Percentiles rank a stretch among this genome's conserved stretches.
Conservation (phyloP, 1,140 invertebrate genomes). For the Himalopsyche phryganea region DNA sequence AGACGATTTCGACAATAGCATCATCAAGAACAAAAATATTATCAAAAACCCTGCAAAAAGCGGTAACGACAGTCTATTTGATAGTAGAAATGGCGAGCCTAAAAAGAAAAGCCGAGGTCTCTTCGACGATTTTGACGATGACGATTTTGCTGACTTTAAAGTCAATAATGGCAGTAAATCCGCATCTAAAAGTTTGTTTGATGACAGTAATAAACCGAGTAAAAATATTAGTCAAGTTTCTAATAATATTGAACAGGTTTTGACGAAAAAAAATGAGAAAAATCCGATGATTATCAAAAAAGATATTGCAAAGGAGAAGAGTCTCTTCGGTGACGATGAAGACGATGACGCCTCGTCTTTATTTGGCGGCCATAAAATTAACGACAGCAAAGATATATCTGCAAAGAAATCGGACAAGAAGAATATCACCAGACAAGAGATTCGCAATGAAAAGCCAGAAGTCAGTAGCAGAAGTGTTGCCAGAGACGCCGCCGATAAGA, state of each 20-base stretch:
- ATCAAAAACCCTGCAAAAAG: constrained; percentile 1
- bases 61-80: constrained; percentile 1
- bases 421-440: no score
- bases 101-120: constrained; percentile 14
- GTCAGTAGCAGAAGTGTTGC: not conserved
- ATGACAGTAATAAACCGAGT: constrained; percentile 34
- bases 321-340: constrained; percentile 13
- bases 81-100: not conserved
- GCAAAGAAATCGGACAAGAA: no score
- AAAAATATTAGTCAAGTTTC: constrained; percentile 1
- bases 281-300: not conserved
- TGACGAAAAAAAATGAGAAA: constrained; percentile 5
- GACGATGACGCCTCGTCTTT: not conserved
- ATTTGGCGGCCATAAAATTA: not conserved
- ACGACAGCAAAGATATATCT: no score
- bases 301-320: not conserved
- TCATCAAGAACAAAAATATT: constrained; percentile 3
- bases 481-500: not conserved
- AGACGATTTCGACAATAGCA: constrained; percentile 2
- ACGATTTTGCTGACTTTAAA: constrained; percentile 22
- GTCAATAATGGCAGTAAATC: not conserved
- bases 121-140: constrained; percentile 36
- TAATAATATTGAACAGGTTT: no score
- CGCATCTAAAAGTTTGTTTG: constrained; percentile 28
- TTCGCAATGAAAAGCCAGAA: not conserved